phyloP scores from a whole-genome alignment of 2,888 invertebrate genomes.

The Leptopilina myrica region DNA sequence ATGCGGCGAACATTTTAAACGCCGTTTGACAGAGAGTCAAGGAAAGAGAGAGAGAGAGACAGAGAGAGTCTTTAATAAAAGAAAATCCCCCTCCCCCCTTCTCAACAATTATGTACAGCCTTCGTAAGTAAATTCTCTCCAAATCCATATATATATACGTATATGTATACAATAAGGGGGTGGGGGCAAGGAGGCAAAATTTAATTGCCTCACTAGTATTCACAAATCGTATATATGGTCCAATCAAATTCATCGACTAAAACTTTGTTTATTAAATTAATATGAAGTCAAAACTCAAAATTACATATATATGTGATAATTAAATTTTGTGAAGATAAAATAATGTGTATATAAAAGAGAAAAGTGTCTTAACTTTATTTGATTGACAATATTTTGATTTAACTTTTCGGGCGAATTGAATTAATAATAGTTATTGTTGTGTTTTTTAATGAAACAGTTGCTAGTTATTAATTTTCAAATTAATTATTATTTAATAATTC shows the following conservation, averaged over 20 bases:
- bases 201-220: slow-evolving; percentile 26
- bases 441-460: too few species aligned
- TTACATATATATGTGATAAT: too few species aligned
- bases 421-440: too few species aligned
- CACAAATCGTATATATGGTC: slow-evolving; percentile 15
- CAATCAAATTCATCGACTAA: slow-evolving; percentile 12
- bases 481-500: too few species aligned
- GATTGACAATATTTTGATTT: too few species aligned
- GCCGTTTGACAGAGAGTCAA: slow-evolving; percentile 11
- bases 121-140: slow-evolving; percentile 32
- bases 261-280: background rate
- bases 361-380: too few species aligned
- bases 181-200: background rate
- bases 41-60: slow-evolving; percentile 16
- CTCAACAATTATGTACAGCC: slow-evolving; percentile 7
- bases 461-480: too few species aligned
- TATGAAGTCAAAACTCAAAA: background rate
- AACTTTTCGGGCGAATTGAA: too few species aligned
- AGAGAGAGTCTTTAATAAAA: slow-evolving; percentile 5
- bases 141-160: background rate
- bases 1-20: slow-evolving; percentile 26
- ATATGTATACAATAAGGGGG: too few species aligned
- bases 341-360: too few species aligned
- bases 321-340: too few species aligned
- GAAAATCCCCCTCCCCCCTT: too few species aligned